phyloP scores from a whole-genome alignment of 2,888 invertebrate genomes.

The Steinernema scapterisci region DNA sequence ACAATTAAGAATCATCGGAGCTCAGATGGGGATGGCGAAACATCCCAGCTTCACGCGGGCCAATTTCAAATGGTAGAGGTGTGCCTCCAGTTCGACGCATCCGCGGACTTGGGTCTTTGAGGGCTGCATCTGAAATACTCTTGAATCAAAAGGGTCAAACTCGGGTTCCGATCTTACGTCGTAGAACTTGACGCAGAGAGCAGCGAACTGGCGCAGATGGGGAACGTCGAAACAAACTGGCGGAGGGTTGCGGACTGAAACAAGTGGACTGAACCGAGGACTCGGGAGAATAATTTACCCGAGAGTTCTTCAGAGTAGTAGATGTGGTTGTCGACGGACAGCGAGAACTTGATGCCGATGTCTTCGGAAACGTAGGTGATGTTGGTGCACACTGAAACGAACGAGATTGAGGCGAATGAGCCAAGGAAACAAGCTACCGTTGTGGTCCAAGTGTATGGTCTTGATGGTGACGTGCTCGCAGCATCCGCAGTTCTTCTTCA shows the following conservation, averaged over 20 bases:
- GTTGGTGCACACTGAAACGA: constrained; percentile 68
- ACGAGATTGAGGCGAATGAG: background rate
- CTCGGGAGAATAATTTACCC: constrained; percentile 52
- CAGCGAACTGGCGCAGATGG: constrained; percentile 67
- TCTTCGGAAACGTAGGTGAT: constrained; percentile 68
- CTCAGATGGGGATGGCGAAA: constrained; percentile 64
- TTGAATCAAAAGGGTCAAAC: background rate
- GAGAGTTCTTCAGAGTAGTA: constrained; percentile 68
- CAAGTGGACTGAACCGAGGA: background rate
- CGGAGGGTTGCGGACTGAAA: constrained; percentile 69
- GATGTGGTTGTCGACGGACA: constrained; percentile 66
- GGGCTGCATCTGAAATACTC: constrained; percentile 34
- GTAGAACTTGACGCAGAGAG: constrained; percentile 67
- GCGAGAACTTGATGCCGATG: constrained; percentile 67
- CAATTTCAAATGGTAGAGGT: constrained; percentile 63
- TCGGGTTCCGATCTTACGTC: constrained; percentile 44
- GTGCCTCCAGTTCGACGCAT: constrained; percentile 67
- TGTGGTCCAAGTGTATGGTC: constrained; percentile 52
- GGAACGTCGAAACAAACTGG: constrained; percentile 69
- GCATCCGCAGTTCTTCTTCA: constrained; percentile 65
- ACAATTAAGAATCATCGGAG: background rate
- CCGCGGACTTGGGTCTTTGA: constrained; percentile 60
- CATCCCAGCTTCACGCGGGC: constrained; percentile 68
- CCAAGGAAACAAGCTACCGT: constrained; percentile 42
- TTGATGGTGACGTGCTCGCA: constrained; percentile 63